Evolutionary conservation across 2,113 vertebrate genomes (phyloP).

Genomic region (Hystrix brachyura): DNA sequence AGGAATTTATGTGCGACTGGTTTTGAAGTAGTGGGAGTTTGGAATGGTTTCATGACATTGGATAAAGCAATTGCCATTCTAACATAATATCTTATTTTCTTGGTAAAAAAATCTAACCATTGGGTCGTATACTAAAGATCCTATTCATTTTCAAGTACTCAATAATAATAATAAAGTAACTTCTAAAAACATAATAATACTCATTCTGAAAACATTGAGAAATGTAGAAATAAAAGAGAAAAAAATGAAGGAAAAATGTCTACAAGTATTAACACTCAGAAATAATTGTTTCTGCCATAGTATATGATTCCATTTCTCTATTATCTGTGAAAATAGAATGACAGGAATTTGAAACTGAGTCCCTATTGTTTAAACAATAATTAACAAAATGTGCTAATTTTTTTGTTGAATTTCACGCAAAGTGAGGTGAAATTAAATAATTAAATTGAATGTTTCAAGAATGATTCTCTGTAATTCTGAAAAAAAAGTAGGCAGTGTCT

Average conservation of each 20-base stretch:
- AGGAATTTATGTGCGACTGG: background rate
- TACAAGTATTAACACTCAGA: background rate
- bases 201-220: background rate
- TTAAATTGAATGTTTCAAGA: background rate
- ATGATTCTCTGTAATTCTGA: background rate
- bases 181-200: background rate
- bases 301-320: background rate
- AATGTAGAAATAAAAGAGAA: background rate
- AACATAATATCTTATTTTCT: background rate
- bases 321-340: background rate
- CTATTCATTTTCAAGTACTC: background rate
- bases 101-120: background rate
- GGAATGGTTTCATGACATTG: background rate
- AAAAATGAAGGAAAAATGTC: background rate
- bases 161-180: background rate
- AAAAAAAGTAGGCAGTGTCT: background rate
- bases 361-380: background rate
- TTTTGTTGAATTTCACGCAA: conserved; percentile 11
- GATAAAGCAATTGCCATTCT: background rate
- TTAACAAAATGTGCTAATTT: background rate
- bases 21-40: background rate
- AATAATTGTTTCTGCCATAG: background rate
- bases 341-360: background rate
- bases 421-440: background rate
- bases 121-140: background rate